Conservation (phyloP, 2,888 invertebrate genomes). For the Hermaeophaga mercurialis region DNA sequence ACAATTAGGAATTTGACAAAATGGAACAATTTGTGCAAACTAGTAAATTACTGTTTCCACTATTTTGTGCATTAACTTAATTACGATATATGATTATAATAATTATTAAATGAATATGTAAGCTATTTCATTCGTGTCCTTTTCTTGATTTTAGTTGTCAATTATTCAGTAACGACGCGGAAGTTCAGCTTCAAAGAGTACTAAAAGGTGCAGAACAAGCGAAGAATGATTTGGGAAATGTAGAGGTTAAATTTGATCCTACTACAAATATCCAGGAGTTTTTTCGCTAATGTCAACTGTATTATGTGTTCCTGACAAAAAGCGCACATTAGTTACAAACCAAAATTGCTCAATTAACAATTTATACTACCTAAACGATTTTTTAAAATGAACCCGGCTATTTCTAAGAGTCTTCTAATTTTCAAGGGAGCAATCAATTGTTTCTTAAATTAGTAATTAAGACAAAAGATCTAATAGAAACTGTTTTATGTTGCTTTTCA, state of each 20-base stretch:
- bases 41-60: not conserved
- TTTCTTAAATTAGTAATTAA: too few species aligned
- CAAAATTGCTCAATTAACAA: too few species aligned
- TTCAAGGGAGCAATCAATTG: too few species aligned
- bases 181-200: constrained; percentile 47
- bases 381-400: too few species aligned
- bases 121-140: not conserved
- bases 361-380: too few species aligned
- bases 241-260: constrained; percentile 52
- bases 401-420: too few species aligned
- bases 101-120: not conserved
- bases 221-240: constrained; percentile 49
- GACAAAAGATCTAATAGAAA: too few species aligned
- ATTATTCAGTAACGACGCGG: constrained; percentile 47
- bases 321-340: too few species aligned
- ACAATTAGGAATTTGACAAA: not conserved
- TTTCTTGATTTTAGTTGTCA: constrained; percentile 47
- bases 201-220: constrained; percentile 44
- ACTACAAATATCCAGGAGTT: constrained; percentile 33
- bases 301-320: too few species aligned
- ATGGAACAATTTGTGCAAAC: not conserved
- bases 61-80: not conserved
- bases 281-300: constrained; percentile 21
- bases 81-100: not conserved
- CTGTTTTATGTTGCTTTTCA: too few species aligned